Evolutionary conservation across 2,888 invertebrate genomes (phyloP), one percentile per base, ranked within the genome.

Genomic region (Ormyrus pomaceus): DNA sequence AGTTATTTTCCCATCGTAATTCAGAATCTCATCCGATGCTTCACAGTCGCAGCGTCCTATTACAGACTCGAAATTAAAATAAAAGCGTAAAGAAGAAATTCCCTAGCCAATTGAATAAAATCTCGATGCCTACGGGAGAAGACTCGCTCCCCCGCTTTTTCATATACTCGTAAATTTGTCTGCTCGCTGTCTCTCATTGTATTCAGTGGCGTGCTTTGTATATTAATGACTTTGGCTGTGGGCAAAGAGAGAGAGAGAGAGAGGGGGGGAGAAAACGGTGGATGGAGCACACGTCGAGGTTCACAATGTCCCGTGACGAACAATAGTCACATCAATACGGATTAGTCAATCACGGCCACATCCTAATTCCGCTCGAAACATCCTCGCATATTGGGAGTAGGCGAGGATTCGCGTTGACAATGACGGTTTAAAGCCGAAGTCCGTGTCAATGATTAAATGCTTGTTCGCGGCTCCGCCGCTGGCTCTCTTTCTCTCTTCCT

Each of bases 301-400:
- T 79, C 73, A 79, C 79, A 79, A 79, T 79, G 69, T 74, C 79
- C 70, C 69, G 74, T 84, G 85, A 77, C 78, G 77, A 68, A 82
- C 83, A 80, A 82, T 82, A 71, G 78, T 77, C 76, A 83, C 86
- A 85, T 87, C 86, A 84, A 88, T 87, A 88, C 85, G 82, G 84
- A 86, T 84, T 85, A 87, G 86, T 88, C 87, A 87, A 88, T 88
- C 87, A 86, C 80, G 83, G 77, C 82, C 77, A 83, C 82, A 82
- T 83, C 83, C 85, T 85, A 84, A 86, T 85, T 83, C 83, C 80
- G 73, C 74, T 69, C 70, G 77, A 77, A 74, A 77, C 74, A 77
- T 80, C 69, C 50, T n/a, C 75, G 77, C 73, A 70, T 77, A 81
- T 81, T 74, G 59, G 62, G 46, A 45, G n/a, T 75, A 9, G 64